Base-by-base conservation (phyloP, 2,113 vertebrate species). In the Macquaria ambigua region DNA sequence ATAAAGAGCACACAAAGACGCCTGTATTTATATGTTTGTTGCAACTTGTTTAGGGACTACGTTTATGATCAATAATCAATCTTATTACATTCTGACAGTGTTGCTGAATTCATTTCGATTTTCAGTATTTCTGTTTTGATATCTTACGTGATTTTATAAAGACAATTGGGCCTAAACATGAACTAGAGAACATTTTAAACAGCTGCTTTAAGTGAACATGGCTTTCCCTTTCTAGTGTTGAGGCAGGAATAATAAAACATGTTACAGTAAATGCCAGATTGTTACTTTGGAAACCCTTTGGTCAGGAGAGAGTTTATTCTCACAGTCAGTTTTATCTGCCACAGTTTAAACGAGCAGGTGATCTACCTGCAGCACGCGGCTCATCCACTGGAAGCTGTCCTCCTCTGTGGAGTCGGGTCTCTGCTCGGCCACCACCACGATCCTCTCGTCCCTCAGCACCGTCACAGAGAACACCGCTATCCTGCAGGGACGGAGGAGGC, bases 361-460 rank as follows among this genome's bases (percentile, higher is more conserved):
- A 46, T 46, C 39, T 39, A 99, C 98, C 98, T 99, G 98, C 28
- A 99, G 96, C 18, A 99, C 98, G 78, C 98, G 94, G 94, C 98
- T 99, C 98, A 99, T 99, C 98, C 98, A 99, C 87, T 99, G 98
- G 93, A 99, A 99, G 87, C 98, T 99, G 95, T 99, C 98, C 93
- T 99, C 98, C 92, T 99, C 98, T 0, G 98, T 99, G 88, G 98
- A 98, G 93, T 99, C 98, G 0, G 98, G 98, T 74, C 98, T 95
- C 95, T 99, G 98, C 92, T 99, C 98, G 0, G 98, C 98, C 85
- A 99, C 97, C 43, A 99, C 98, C 93, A 99, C 98, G 85, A 99
- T 99, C 89, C 98, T 95, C 93, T 99, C 98, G 12, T 99, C 98
- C 0, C 99, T 97, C 88, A 99, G 96, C 85, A 99, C 98, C 0